phyloP scores from a whole-genome alignment of 2,113 vertebrate genomes.

The Carassius gibelio region DNA sequence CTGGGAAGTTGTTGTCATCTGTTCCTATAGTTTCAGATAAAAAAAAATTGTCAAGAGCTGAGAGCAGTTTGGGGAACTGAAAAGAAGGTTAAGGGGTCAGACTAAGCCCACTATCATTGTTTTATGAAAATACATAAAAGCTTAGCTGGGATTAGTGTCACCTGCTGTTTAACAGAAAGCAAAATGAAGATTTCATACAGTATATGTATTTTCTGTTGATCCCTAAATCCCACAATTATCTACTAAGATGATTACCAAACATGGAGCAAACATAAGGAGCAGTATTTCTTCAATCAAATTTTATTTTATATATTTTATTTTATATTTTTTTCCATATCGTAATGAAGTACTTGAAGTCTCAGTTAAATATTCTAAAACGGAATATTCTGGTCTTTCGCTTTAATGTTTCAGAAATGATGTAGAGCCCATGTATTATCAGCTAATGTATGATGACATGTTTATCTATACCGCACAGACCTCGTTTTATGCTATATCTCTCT shows the following conservation, averaged over 20 bases:
- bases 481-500: neutral
- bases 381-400: neutral
- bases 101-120: constrained; percentile 14
- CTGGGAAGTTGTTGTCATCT: neutral
- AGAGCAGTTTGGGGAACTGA: neutral
- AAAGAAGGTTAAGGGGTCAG: constrained; percentile 30
- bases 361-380: constrained; percentile 12
- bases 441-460: constrained; percentile 33
- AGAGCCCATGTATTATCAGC: constrained; percentile 1
- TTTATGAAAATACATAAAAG: constrained; percentile 36
- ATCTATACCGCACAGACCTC: constrained; percentile 5
- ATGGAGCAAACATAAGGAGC: neutral
- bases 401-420: constrained; percentile 9
- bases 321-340: neutral
- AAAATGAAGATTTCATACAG: neutral
- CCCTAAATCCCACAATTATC: neutral
- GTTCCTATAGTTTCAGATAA: neutral
- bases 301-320: neutral
- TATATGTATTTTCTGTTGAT: neutral
- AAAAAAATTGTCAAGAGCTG: neutral
- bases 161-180: constrained; percentile 14
- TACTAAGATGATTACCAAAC: neutral
- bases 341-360: neutral
- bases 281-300: neutral
- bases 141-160: constrained; percentile 37